Evolutionary conservation across 2,888 invertebrate genomes (phyloP).

Genomic region (Hemithea aestivaria): DNA sequence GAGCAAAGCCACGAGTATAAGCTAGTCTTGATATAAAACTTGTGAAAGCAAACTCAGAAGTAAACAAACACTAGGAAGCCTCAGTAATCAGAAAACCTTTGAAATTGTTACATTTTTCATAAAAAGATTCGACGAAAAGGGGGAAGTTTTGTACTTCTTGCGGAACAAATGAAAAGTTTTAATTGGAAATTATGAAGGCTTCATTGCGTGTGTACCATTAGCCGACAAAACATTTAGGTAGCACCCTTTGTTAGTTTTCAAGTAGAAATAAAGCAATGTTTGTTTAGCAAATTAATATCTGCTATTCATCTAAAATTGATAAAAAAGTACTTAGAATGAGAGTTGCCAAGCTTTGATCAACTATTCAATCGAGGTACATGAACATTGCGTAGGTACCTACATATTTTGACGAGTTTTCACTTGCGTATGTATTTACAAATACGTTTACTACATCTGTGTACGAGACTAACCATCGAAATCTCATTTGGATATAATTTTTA

Average conservation of each 20-base stretch:
- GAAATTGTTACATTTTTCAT: slow-evolving; percentile 23
- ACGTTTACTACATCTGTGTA: no score
- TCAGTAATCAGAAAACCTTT: no score
- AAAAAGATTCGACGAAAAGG: slow-evolving; percentile 10
- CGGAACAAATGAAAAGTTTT: slow-evolving; percentile 28
- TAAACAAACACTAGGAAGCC: slow-evolving; percentile 20
- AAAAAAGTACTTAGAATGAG: no score
- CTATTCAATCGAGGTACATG: no score
- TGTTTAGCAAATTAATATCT: slow-evolving; percentile 4
- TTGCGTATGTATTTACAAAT: no score
- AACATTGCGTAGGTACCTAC: no score
- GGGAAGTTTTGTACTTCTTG: slow-evolving; percentile 14
- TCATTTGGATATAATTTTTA: no score
- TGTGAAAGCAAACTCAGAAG: slow-evolving; percentile 14
- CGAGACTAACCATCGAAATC: no score
- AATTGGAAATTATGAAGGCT: slow-evolving; percentile 29
- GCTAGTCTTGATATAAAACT: no score
- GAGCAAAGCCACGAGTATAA: no score
- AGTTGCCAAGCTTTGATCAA: no score
- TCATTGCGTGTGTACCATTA: slow-evolving; percentile 20
- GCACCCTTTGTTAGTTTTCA: slow-evolving; percentile 13
- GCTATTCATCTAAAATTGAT: slow-evolving; percentile 5
- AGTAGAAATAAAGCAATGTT: slow-evolving; percentile 9
- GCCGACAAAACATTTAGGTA: slow-evolving; percentile 21
- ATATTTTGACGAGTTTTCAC: no score